These are phyloP conservation scores for Brachylomia viminalis DNA, from an alignment of 2,888 invertebrate species.

Conservation along the genomic window DNA sequence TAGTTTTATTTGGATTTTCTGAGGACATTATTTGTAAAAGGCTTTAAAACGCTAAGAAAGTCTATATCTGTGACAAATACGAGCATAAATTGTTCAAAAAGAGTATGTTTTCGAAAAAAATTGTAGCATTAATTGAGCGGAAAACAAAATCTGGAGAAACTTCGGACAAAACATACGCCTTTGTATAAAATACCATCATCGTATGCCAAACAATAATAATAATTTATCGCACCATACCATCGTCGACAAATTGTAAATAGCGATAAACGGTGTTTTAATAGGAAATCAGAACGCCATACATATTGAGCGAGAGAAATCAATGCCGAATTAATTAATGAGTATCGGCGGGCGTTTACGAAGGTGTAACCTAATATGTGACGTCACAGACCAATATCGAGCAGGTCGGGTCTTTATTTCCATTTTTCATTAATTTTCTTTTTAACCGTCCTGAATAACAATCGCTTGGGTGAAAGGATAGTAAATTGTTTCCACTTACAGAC, in stretches of 20 bases:
- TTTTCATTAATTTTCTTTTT: conserved; percentile 16
- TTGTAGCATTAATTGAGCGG: not conserved
- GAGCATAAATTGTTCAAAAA: conserved; percentile 16
- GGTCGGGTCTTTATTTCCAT: not conserved
- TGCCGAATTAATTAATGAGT: conserved; percentile 58
- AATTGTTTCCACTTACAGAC: not conserved
- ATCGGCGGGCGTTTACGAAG: conserved; percentile 10
- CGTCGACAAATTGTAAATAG: conserved; percentile 42
- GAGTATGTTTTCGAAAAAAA: not conserved
- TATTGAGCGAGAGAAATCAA: conserved; percentile 54
- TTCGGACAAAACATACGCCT: not conserved
- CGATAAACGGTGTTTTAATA: conserved; percentile 21
- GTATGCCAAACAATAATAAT: not conserved
- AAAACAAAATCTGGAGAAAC: not conserved
- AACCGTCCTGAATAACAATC: not conserved
- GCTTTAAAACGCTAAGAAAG: not conserved
- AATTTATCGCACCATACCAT: conserved; percentile 24
- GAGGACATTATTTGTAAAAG: conserved; percentile 1
- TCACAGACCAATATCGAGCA: conserved; percentile 18
- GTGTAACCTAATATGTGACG: conserved; percentile 31
- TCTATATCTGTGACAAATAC: conserved; percentile 5
- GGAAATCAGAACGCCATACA: conserved; percentile 36
- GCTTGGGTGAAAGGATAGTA: not conserved
- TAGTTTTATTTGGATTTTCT: conserved; percentile 19
- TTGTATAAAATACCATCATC: not conserved